A percentile compares a stretch with the other conserved stretches of the same genome.
phyloP scores from a whole-genome alignment of 2,888 invertebrate species.

The Salticus scenicus region DNA sequence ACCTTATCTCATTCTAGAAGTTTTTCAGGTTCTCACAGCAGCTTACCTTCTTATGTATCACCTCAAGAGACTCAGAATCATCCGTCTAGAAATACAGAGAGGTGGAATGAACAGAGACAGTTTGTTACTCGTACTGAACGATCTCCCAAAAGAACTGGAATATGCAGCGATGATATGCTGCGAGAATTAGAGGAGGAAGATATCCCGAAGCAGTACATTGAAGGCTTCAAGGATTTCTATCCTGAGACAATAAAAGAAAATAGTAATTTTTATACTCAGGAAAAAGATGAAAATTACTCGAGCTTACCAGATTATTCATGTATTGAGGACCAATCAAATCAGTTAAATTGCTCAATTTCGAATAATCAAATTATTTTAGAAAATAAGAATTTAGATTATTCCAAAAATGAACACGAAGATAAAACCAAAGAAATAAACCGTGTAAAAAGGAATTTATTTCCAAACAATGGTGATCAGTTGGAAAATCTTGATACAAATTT shows the following conservation, averaged over 20 bases:
- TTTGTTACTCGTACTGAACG: background rate
- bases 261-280: background rate
- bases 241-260: background rate
- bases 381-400: background rate
- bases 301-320: background rate
- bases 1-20: background rate
- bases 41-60: background rate
- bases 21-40: background rate
- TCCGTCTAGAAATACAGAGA: background rate
- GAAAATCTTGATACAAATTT: background rate
- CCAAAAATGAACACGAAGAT: background rate
- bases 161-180: slow-evolving; percentile 4
- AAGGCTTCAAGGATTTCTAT: background rate
- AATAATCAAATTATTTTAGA: background rate
- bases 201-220: background rate
- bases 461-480: background rate
- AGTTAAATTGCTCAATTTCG: background rate
- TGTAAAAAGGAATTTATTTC: background rate
- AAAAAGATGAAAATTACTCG: background rate
- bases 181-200: background rate
- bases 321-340: background rate
- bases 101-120: background rate
- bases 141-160: slow-evolving; percentile 1
- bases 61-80: background rate
- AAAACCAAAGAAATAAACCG: background rate